phyloP scores from a whole-genome alignment of 2,797 vertebrate genomes.

The Molothrus aeneus region DNA sequence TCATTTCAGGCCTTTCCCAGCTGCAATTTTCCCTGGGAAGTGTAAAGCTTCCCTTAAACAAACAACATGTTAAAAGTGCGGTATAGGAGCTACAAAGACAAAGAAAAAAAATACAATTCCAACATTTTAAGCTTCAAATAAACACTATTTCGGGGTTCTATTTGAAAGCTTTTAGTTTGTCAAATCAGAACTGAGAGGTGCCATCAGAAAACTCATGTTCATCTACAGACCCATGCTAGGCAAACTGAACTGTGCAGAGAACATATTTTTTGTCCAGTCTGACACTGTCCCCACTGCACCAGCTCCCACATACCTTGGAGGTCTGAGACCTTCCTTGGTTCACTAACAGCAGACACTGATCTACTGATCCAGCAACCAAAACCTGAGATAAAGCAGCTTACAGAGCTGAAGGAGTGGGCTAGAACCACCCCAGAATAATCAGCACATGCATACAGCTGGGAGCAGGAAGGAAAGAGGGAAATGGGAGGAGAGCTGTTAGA shows the following conservation, averaged over 20 bases:
- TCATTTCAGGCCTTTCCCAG: neutral
- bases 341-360: neutral
- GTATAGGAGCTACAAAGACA: neutral
- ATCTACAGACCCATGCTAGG: fast-evolving
- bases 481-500: neutral
- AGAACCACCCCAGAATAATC: neutral
- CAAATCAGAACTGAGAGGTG: neutral
- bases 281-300: neutral
- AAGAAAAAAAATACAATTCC: neutral
- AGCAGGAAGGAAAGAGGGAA: conserved; percentile 23
- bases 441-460: neutral
- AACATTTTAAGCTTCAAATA: neutral
- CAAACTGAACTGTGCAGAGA: neutral
- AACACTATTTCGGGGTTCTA: neutral
- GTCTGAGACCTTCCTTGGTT: neutral
- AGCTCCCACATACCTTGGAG: neutral
- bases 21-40: neutral
- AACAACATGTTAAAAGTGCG: neutral
- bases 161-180: neutral
- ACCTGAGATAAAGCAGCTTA: neutral
- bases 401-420: neutral
- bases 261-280: neutral
- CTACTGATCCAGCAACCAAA: neutral
- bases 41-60: neutral
- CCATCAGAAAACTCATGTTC: neutral